These are phyloP conservation scores for Therioaphis trifolii DNA, from an alignment of 2,888 invertebrate genomes.

Conservation along the genomic window DNA sequence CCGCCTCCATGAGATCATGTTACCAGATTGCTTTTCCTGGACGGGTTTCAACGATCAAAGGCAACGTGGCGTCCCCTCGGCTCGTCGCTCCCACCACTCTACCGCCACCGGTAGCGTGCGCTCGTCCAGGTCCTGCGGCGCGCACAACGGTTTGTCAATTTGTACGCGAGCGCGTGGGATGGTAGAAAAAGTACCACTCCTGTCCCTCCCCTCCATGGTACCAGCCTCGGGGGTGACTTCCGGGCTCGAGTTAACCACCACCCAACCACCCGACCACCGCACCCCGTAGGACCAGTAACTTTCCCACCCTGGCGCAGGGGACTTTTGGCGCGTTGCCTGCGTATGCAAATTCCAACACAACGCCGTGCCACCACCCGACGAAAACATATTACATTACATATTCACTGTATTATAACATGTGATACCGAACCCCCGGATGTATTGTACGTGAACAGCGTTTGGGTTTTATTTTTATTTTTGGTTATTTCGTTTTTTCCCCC, in stretches of 20 bases:
- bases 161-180: background rate
- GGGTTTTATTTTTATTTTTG: background rate
- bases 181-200: conserved; percentile 18
- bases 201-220: background rate
- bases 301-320: background rate
- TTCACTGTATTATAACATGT: conserved; percentile 43
- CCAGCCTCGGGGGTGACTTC: background rate
- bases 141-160: conserved; percentile 9
- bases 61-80: background rate
- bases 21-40: background rate
- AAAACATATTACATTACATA: conserved; percentile 61
- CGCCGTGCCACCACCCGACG: background rate
- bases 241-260: conserved; percentile 6
- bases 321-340: conserved; percentile 43
- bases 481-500: background rate
- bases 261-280: background rate
- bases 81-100: background rate
- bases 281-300: too few species aligned
- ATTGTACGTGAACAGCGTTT: conserved; percentile 35
- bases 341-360: conserved; percentile 52
- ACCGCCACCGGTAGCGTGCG: background rate
- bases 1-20: background rate
- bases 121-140: background rate
- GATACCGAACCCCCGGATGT: conserved; percentile 40
- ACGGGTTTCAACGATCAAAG: conserved; percentile 17